These are phyloP conservation scores for Cerastis rubricosa DNA, from an alignment of 2,888 invertebrate species.

Conservation along the genomic window DNA sequence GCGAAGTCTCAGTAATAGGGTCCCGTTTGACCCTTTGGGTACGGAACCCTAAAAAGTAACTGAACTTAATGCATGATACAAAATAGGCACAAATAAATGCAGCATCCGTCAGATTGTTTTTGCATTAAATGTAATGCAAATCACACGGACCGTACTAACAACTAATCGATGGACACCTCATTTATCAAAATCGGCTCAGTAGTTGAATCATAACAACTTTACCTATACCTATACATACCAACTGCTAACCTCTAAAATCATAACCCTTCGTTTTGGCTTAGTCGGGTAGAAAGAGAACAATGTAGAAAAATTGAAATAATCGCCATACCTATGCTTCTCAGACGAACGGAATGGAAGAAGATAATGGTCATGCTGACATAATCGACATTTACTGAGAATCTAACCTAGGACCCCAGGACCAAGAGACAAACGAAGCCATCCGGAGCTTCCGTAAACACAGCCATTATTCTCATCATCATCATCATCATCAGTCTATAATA, in stretches of 20 bases:
- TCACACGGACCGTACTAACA: neutral
- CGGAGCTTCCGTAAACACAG: neutral
- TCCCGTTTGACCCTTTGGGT: too few relatives aligned
- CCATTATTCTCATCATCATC: neutral
- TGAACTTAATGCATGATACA: too few relatives aligned
- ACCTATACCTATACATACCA: too few relatives aligned
- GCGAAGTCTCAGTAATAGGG: too few relatives aligned
- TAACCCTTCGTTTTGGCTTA: neutral
- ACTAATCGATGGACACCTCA: neutral
- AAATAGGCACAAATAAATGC: too few relatives aligned
- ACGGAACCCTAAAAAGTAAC: too few relatives aligned
- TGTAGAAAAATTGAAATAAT: neutral
- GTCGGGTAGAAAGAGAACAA: neutral
- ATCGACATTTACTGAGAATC: neutral
- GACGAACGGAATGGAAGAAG: neutral
- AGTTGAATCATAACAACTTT: neutral
- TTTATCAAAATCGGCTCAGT: neutral
- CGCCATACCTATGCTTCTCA: neutral
- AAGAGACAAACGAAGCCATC: neutral
- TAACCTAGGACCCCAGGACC: too few relatives aligned
- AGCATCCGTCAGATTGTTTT: too few relatives aligned
- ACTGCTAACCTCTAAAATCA: neutral
- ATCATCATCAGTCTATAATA: too few relatives aligned
- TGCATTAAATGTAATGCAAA: neutral
- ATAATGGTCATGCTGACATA: neutral